These are phyloP conservation scores for Crepidodera aurea DNA, from an alignment of 2,888 invertebrate species.

Conservation along the genomic window DNA sequence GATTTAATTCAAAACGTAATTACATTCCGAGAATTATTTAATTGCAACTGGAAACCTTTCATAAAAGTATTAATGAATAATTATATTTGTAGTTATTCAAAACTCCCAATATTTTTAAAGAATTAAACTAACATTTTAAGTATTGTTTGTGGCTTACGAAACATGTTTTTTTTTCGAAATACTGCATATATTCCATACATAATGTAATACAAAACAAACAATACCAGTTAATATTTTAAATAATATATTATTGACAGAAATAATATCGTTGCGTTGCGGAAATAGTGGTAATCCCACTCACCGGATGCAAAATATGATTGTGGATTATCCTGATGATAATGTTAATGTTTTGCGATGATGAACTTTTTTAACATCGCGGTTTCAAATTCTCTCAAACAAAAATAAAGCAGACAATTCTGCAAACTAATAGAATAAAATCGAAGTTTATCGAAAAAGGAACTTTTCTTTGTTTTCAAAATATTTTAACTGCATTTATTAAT, in stretches of 20 bases:
- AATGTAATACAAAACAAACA: neutral
- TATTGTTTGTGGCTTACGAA: too few species aligned
- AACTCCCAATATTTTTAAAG: too few species aligned
- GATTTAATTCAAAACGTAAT: neutral
- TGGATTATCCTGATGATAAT: constrained; percentile 52
- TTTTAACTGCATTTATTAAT: too few species aligned
- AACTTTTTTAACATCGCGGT: neutral
- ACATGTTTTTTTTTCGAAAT: too few species aligned
- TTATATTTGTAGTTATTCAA: too few species aligned
- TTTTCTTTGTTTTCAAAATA: too few species aligned
- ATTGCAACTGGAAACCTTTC: too few species aligned
- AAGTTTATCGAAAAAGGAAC: too few species aligned
- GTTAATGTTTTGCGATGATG: constrained; percentile 27
- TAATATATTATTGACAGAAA: constrained; percentile 33
- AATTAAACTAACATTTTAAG: too few species aligned
- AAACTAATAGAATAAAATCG: too few species aligned
- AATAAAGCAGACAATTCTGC: neutral
- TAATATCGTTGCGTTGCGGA: constrained; percentile 43
- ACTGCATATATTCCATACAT: neutral
- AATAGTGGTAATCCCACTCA: constrained; percentile 51
- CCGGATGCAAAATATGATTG: constrained; percentile 49
- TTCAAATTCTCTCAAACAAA: neutral
- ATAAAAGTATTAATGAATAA: too few species aligned
- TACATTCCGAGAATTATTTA: too few species aligned
- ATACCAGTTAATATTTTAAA: constrained; percentile 24